A percentile compares a stretch with the other conserved stretches of the same genome.
Conservation (phyloP, 2,797 vertebrate genomes). For the Pogoniulus pusillus region DNA sequence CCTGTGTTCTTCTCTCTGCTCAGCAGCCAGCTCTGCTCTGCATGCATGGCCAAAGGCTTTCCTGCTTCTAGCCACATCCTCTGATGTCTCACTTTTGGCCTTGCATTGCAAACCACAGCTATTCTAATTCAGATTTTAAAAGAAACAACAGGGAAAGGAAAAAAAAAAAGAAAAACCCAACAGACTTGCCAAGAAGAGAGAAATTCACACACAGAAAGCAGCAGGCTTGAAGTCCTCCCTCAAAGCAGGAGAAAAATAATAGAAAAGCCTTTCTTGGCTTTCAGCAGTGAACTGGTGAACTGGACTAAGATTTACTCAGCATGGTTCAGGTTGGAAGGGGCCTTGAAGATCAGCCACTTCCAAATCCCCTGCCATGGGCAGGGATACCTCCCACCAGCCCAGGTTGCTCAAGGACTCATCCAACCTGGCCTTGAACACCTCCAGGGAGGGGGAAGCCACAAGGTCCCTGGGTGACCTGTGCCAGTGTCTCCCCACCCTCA, state of each 20-base stretch:
- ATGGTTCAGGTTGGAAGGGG: too few relatives aligned
- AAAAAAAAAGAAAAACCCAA: background rate
- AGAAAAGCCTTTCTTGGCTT: background rate
- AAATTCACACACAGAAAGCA: background rate
- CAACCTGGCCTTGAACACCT: too few relatives aligned
- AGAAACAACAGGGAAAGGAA: background rate
- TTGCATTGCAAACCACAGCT: constrained; percentile 44
- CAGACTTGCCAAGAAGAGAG: background rate
- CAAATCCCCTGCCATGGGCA: too few relatives aligned
- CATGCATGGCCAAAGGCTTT: background rate
- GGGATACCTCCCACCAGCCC: too few relatives aligned
- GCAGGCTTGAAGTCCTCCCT: background rate
- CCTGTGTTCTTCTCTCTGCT: background rate
- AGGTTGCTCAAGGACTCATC: too few relatives aligned
- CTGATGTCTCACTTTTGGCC: constrained; percentile 28
- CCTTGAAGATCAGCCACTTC: too few relatives aligned
- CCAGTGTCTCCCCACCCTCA: too few relatives aligned
- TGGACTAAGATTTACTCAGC: background rate
- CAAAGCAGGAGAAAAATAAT: background rate
- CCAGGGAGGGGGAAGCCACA: too few relatives aligned
- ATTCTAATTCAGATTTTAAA: constrained; percentile 30
- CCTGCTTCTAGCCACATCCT: constrained; percentile 49
- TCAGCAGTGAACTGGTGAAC: background rate
- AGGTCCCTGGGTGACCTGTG: too few relatives aligned
- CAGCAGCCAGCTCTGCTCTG: background rate